Conservation (phyloP, 2,113 vertebrate genomes). For the Acanthochromis polyacanthus region DNA sequence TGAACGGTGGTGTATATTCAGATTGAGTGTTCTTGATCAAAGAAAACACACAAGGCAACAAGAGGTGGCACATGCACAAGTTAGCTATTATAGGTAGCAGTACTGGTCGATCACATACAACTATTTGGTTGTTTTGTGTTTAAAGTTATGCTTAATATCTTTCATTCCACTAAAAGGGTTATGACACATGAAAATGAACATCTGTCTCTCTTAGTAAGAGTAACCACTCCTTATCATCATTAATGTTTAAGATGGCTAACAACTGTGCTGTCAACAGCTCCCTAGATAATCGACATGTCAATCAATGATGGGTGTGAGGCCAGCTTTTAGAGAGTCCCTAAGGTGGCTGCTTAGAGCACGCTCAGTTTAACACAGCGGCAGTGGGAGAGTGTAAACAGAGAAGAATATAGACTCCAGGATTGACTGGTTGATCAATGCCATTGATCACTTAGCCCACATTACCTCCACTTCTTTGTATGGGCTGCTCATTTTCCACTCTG, state of each 20-base stretch:
- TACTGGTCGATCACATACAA: neutral
- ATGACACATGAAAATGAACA: slow-evolving; percentile 23
- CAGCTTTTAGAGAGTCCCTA: slow-evolving; percentile 82
- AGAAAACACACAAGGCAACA: slow-evolving; percentile 1
- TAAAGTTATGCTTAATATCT: neutral
- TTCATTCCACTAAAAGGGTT: neutral
- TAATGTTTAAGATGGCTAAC: slow-evolving; percentile 79
- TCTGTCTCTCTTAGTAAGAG: slow-evolving; percentile 21
- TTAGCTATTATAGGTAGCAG: neutral
- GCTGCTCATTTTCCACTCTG: slow-evolving; percentile 61
- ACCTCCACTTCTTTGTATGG: slow-evolving; percentile 68
- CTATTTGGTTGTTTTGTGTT: neutral
- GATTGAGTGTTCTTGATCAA: neutral
- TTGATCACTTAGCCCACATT: slow-evolving; percentile 79
- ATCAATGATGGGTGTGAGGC: slow-evolving; percentile 80
- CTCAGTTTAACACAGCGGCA: slow-evolving; percentile 84
- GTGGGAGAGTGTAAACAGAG: slow-evolving; percentile 82
- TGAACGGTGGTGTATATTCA: neutral
- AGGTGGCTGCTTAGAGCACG: slow-evolving; percentile 80
- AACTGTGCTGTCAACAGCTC: slow-evolving; percentile 81
- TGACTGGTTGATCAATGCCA: slow-evolving; percentile 84
- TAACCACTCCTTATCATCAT: slow-evolving; percentile 63
- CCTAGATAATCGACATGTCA: slow-evolving; percentile 83
- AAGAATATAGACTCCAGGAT: slow-evolving; percentile 80
- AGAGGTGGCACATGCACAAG: neutral